Conservation (phyloP, 53 echinoderm and acorn worm species). For the Antedon mediterranea region DNA sequence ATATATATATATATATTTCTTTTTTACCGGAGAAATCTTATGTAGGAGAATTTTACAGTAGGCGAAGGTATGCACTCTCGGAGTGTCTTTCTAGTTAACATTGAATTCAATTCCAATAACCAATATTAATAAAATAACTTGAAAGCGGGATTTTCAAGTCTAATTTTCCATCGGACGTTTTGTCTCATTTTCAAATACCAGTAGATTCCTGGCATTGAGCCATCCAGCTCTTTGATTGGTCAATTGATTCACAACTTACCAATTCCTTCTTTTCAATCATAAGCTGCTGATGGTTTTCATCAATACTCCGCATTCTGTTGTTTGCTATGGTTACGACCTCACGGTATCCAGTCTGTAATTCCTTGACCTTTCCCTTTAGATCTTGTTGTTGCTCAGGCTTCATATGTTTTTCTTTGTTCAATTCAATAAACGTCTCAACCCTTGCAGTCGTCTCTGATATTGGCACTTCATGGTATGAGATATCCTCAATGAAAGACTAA, state of each 20-base stretch:
- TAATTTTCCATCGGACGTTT: too few relatives aligned
- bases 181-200: not conserved
- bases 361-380: conserved; percentile 55
- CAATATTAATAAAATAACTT: too few relatives aligned
- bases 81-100: too few relatives aligned
- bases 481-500: conserved; percentile 86
- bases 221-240: not conserved
- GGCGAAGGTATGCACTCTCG: too few relatives aligned
- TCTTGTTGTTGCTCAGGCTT: conserved; percentile 83
- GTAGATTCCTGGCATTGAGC: not conserved
- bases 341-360: conserved; percentile 51
- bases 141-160: too few relatives aligned
- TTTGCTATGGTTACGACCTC: conserved; percentile 45
- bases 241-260: conserved; percentile 18
- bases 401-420: conserved; percentile 64
- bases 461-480: conserved; percentile 76
- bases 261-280: conserved; percentile 89
- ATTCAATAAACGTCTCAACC: conserved; percentile 56
- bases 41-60: too few relatives aligned
- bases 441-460: conserved; percentile 48
- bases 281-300: conserved; percentile 38
- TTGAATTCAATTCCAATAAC: too few relatives aligned
- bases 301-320: conserved; percentile 47
- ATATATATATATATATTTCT: too few relatives aligned
- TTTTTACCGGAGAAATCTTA: too few relatives aligned